Evolutionary conservation across 1,140 invertebrate species (phyloP).

Genomic region (Microplitis demolitor): DNA sequence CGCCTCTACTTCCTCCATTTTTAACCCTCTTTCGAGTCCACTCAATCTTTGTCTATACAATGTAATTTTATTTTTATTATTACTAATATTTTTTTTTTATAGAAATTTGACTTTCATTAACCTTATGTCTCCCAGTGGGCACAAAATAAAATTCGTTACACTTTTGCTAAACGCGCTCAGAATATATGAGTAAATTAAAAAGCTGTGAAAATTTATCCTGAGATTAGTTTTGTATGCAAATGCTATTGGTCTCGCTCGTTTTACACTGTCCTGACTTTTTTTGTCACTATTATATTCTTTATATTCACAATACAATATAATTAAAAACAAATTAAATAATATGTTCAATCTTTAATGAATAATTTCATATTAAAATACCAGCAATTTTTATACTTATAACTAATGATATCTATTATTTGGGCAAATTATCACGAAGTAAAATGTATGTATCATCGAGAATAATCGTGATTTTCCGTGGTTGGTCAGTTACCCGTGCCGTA

Average conservation of each 20-base stretch:
- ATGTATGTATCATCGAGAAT: too few relatives aligned
- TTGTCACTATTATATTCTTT: not conserved
- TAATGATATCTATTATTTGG: too few relatives aligned
- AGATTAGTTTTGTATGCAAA: constrained; percentile 2
- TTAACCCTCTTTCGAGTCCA: not conserved
- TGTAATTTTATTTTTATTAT: not conserved
- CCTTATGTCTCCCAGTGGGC: not conserved
- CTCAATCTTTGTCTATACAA: not conserved
- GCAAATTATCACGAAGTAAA: too few relatives aligned
- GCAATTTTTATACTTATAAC: too few relatives aligned
- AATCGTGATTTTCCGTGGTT: too few relatives aligned
- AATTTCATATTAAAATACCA: too few relatives aligned
- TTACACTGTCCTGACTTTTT: not conserved
- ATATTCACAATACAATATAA: too few relatives aligned
- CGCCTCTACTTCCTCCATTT: not conserved
- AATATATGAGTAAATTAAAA: constrained; percentile 15
- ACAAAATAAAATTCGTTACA: not conserved
- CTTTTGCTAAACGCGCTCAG: not conserved
- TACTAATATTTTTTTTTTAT: not conserved
- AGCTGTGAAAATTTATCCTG: not conserved
- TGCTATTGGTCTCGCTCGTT: not conserved
- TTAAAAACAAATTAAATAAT: too few relatives aligned
- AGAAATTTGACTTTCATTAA: constrained; percentile 15
- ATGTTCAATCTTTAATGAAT: too few relatives aligned
- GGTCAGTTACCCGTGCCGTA: too few relatives aligned